A percentile compares a stretch with the other conserved stretches of the same genome.
Evolutionary conservation across 2,113 vertebrate species (phyloP).

Genomic region (Blennius ocellaris): DNA sequence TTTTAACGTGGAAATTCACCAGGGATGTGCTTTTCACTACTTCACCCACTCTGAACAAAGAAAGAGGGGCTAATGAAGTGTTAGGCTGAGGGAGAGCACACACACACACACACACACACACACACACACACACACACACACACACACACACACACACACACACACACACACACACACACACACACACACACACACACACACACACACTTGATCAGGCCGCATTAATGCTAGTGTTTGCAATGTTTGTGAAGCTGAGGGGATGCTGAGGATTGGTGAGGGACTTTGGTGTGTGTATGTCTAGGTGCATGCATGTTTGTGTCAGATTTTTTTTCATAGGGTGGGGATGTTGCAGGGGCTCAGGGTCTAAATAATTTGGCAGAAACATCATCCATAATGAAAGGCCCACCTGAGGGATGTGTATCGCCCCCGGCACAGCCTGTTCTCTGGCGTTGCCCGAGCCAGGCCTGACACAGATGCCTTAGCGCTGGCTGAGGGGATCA

Average conservation of each 20-base stretch:
- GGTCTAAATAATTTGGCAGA: conserved; percentile 86
- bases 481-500: conserved; percentile 57
- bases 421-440: conserved; percentile 81
- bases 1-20: conserved; percentile 43
- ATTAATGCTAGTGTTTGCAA: conserved; percentile 60
- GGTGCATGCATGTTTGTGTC: conserved; percentile 52
- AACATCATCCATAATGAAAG: conserved; percentile 88
- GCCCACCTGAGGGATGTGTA: conserved; percentile 85
- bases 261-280: conserved; percentile 24
- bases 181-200: too few relatives aligned
- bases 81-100: not conserved
- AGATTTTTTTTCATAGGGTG: conserved; percentile 34
- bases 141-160: too few relatives aligned
- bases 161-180: too few relatives aligned
- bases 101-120: too few relatives aligned
- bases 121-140: too few relatives aligned
- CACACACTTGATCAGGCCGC: conserved; percentile 46
- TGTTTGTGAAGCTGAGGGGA: conserved; percentile 36
- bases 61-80: conserved; percentile 54
- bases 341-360: conserved; percentile 65
- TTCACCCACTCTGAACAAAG: conserved; percentile 53
- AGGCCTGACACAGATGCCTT: conserved; percentile 53
- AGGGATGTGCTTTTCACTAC: conserved; percentile 17
- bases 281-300: conserved; percentile 32
- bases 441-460: conserved; percentile 63